Percentiles rank a stretch among this genome's conserved stretches.
These are phyloP conservation scores for Corapipo altera DNA, from an alignment of 2,113 vertebrate species.

Conservation along the genomic window DNA sequence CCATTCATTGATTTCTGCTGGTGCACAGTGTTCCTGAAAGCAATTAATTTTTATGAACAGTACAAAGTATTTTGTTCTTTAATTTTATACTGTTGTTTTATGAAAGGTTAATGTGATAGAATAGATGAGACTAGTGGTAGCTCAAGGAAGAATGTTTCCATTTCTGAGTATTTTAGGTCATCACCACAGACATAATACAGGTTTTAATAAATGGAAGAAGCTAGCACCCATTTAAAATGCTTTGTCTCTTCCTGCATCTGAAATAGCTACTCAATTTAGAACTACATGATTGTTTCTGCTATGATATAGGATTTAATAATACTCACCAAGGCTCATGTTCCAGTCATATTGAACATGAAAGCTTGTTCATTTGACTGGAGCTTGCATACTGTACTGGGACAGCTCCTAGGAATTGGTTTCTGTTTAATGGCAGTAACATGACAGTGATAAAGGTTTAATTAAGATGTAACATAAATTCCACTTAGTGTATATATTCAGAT, in stretches of 20 bases:
- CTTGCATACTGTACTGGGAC: not conserved
- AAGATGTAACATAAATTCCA: not conserved
- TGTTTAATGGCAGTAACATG: not conserved
- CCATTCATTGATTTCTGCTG: slow-evolving; percentile 8
- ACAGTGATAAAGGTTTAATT: not conserved
- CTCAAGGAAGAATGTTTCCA: not conserved
- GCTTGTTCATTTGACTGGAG: not conserved
- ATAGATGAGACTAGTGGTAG: not conserved
- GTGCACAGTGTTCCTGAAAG: not conserved
- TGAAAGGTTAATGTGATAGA: not conserved
- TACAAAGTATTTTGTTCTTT: not conserved
- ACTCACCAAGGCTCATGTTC: not conserved
- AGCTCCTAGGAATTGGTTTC: not conserved
- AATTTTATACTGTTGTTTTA: slow-evolving; percentile 18
- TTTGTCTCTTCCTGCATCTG: not conserved
- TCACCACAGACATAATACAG: not conserved
- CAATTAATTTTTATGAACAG: slow-evolving; percentile 32
- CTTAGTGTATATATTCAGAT: not conserved
- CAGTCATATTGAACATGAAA: not conserved
- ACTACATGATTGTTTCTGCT: not conserved
- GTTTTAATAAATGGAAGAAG: not conserved
- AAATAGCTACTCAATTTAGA: not conserved
- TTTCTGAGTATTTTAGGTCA: not conserved
- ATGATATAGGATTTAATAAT: not conserved
- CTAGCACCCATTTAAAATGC: not conserved